Base-by-base conservation (phyloP, 2,113 vertebrate species). In the Apteryx owenii region DNA sequence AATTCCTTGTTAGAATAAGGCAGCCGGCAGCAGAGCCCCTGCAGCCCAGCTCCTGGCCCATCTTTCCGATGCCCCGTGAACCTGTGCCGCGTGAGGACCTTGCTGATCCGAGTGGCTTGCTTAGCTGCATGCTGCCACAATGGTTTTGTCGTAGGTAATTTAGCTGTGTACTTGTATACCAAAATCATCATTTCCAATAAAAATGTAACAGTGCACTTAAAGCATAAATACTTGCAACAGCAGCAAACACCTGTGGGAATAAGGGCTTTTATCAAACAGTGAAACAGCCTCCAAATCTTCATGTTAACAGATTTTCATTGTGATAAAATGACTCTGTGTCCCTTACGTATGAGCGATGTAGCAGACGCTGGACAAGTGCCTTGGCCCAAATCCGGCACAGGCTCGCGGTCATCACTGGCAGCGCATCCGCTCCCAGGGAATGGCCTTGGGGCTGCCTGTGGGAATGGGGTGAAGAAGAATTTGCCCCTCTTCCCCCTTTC, bases 1-100 rank as follows among this genome's bases (percentile, higher is more conserved):
- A 65, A 65, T 26, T 42, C 36, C 75, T 31, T 61, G n/a, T 68
- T 22, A n/a, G 40, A 54, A 0, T 12, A 15, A 20, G 70, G 18
- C 53, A 46, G 53, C n/a, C 38, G 17, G 13, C 48, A 33, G 46
- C 28, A 40, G 50, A 60, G n/a, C 61, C 70, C 53, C 54, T 33
- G 54, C 61, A 81, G 60, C 60, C 28, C 2, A 2, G 56, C 73
- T 79, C 21, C 31, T 62, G 26, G 21, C 53, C 18, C 56, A 36
- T 79, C 72, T 28, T 4, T 76, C n/a, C 1, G 0, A 5, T 50
- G 42, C 79, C 51, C 54, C 68, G 76, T 26, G 58, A 56, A 25
- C 9, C 15, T 23, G n/a, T 78, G 78, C 61, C 31, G 0, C 0
- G 0, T 50, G 54, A 72, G 75, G 28, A 69, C 68, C 66, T 76